phyloP scores from a whole-genome alignment of 2,113 vertebrate species.

The Oncorhynchus nerka region DNA sequence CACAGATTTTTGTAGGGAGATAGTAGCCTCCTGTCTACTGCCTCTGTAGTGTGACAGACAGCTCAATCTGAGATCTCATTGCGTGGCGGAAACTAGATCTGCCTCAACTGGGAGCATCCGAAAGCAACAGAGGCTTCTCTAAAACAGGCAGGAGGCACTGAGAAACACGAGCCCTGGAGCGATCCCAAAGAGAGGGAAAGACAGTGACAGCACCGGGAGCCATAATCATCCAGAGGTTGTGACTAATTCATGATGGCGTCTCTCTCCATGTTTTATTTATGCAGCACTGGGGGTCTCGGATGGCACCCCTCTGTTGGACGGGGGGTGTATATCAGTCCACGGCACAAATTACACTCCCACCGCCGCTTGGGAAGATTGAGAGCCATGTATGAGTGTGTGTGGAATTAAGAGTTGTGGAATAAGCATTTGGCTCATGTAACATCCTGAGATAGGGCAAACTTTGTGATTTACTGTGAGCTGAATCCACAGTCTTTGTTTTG shows the following conservation, averaged over 20 bases:
- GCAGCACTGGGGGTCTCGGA: constrained; percentile 28
- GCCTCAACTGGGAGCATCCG: neutral
- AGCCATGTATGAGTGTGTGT: constrained; percentile 4
- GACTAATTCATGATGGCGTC: constrained; percentile 14
- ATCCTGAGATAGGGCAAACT: neutral
- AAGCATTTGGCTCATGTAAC: neutral
- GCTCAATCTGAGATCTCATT: no score
- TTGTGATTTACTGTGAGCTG: neutral
- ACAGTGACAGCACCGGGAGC: neutral
- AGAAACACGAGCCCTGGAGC: neutral
- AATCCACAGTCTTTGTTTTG: neutral
- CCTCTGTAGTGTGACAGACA: neutral
- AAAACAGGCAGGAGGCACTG: constrained; percentile 1
- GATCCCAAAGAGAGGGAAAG: neutral
- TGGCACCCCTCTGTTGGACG: constrained; percentile 24
- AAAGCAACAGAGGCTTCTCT: neutral
- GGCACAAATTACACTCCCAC: constrained; percentile 2
- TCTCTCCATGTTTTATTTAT: constrained; percentile 42
- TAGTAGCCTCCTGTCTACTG: neutral
- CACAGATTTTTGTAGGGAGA: no score
- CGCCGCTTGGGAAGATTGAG: neutral
- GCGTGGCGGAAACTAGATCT: no score
- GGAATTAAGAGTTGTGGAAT: neutral
- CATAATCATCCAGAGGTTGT: neutral
- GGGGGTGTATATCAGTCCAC: constrained; percentile 38